phyloP scores from a whole-genome alignment of 2,797 vertebrate species.

The Sebastes vulpes region DNA sequence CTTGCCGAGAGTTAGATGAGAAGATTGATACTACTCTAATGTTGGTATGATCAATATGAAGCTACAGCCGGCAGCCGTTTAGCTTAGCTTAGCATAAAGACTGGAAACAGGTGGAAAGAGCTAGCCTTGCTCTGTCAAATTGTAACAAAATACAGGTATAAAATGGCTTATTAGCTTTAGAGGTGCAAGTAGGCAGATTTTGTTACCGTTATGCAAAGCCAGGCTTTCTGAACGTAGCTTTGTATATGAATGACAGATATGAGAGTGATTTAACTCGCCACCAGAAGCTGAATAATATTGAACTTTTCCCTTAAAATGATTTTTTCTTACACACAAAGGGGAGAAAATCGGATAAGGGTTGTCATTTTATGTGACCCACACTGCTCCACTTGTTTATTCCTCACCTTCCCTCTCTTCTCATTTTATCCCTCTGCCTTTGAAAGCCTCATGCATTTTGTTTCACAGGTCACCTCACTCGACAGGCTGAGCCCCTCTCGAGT shows the following conservation, averaged over 20 bases:
- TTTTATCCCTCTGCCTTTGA: slow-evolving; percentile 22
- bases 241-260: no score
- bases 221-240: no score
- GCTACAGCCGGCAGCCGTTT: neutral
- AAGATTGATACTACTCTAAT: neutral
- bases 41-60: neutral
- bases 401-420: neutral
- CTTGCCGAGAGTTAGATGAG: neutral
- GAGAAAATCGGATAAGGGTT: no score
- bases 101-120: neutral
- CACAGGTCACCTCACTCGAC: slow-evolving; percentile 49
- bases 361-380: no score
- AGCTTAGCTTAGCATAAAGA: neutral
- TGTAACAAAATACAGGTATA: neutral
- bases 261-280: no score
- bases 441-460: slow-evolving; percentile 46
- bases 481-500: slow-evolving; percentile 38
- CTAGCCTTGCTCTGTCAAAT: neutral
- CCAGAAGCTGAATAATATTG: no score
- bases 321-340: no score
- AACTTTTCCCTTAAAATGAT: no score
- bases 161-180: no score
- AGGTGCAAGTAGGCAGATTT: no score
- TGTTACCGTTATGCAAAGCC: no score
- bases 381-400: no score